phyloP scores from a whole-genome alignment of 1,140 invertebrate genomes.

The Cardiocondyla obscurior region DNA sequence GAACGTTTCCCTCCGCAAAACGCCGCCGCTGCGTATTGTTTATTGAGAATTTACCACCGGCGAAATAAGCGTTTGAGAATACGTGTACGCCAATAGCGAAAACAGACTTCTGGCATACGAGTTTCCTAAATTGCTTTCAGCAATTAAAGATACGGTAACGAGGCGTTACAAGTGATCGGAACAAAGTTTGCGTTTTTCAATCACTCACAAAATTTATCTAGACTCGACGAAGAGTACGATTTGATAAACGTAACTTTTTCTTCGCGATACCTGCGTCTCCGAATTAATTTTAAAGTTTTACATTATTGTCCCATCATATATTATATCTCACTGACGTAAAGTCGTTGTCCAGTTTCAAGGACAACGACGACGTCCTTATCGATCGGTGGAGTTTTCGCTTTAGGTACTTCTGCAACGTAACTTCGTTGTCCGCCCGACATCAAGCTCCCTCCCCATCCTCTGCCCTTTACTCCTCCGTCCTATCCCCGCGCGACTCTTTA shows the following conservation, averaged over 20 bases:
- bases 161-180: neutral
- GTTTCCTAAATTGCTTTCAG: neutral
- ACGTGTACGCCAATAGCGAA: neutral
- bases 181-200: neutral
- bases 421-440: conserved; percentile 69
- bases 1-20: conserved; percentile 7
- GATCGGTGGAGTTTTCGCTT: conserved; percentile 76
- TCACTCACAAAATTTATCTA: neutral
- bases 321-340: neutral
- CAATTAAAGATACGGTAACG: neutral
- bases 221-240: too few species aligned
- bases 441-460: conserved; percentile 41
- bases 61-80: neutral
- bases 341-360: conserved; percentile 23
- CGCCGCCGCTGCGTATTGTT: neutral
- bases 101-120: neutral
- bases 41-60: neutral
- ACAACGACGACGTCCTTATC: conserved; percentile 64
- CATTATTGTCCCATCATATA: neutral
- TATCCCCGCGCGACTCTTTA: conserved; percentile 65
- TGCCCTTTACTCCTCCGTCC: neutral
- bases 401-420: conserved; percentile 77
- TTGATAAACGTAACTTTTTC: too few species aligned
- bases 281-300: neutral
- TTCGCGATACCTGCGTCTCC: too few species aligned